These are phyloP conservation scores for Zygothrica quintamaculata DNA, from an alignment of 2,888 invertebrate genomes.

Conservation along the genomic window DNA sequence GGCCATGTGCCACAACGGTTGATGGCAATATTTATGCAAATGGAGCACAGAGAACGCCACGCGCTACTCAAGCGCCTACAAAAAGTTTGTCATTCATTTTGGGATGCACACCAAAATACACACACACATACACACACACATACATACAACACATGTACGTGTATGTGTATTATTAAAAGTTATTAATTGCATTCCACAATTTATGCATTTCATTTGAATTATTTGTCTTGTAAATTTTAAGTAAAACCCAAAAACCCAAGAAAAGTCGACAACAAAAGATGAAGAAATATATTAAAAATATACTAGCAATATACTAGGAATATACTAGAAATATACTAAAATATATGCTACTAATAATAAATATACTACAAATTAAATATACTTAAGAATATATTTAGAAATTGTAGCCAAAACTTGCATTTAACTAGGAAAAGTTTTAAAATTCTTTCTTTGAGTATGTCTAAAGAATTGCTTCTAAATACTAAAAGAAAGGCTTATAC, in stretches of 20 bases:
- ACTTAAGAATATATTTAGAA: too few relatives aligned
- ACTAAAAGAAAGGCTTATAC: too few relatives aligned
- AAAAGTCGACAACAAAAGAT: too few relatives aligned
- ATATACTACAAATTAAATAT: too few relatives aligned
- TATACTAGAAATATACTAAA: too few relatives aligned
- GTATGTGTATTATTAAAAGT: slow-evolving; percentile 38
- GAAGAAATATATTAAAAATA: too few relatives aligned
- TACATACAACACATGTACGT: slow-evolving; percentile 17
- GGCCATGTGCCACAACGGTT: slow-evolving; percentile 7
- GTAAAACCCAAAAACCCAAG: not conserved
- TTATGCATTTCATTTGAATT: slow-evolving; percentile 66
- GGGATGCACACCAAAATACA: slow-evolving; percentile 29
- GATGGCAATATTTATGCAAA: slow-evolving; percentile 73
- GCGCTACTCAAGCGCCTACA: slow-evolving; percentile 48
- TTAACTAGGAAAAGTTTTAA: too few relatives aligned
- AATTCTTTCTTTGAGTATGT: too few relatives aligned
- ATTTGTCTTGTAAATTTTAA: slow-evolving; percentile 36
- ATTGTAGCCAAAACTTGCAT: too few relatives aligned
- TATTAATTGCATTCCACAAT: slow-evolving; percentile 71
- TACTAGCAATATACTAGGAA: too few relatives aligned
- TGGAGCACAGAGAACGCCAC: slow-evolving; percentile 57
- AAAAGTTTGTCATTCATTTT: slow-evolving; percentile 67
- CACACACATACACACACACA: slow-evolving; percentile 6
- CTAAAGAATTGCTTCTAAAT: too few relatives aligned
- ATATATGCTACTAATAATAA: too few relatives aligned